Evolutionary conservation across 2,113 vertebrate species (phyloP).

Genomic region (Megaceryle maxima): DNA sequence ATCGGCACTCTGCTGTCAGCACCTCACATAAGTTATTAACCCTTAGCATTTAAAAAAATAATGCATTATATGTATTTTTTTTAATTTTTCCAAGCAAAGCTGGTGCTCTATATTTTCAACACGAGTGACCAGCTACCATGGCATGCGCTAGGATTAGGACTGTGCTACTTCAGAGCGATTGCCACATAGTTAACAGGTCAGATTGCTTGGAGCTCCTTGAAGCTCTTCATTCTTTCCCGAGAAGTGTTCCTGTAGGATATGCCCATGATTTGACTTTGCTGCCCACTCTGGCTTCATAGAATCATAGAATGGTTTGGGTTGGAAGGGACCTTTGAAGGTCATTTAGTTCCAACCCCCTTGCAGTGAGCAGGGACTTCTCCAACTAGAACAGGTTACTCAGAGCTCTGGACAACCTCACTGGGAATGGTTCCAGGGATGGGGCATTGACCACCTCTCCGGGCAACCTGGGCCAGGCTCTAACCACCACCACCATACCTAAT

Average conservation of each 20-base stretch:
- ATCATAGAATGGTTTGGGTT: no score
- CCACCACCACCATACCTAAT: background rate
- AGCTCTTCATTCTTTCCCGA: background rate
- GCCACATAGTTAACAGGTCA: background rate
- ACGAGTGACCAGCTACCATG: background rate
- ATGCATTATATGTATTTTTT: background rate
- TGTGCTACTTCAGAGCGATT: background rate
- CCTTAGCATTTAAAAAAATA: background rate
- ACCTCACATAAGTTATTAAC: background rate
- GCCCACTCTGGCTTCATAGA: background rate
- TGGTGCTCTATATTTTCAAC: background rate
- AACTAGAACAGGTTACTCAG: no score
- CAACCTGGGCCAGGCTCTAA: background rate
- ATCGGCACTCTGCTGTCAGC: background rate
- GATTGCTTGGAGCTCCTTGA: background rate
- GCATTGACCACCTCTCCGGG: background rate
- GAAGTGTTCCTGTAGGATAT: background rate
- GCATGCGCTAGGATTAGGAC: background rate
- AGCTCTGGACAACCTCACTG: no score
- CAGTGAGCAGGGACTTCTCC: no score
- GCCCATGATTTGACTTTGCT: background rate
- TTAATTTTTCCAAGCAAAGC: background rate
- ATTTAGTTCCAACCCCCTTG: no score
- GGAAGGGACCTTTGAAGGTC: no score
- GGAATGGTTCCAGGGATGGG: background rate